Conservation (phyloP, 2,888 invertebrate species). For the Oscheius sp. region DNA sequence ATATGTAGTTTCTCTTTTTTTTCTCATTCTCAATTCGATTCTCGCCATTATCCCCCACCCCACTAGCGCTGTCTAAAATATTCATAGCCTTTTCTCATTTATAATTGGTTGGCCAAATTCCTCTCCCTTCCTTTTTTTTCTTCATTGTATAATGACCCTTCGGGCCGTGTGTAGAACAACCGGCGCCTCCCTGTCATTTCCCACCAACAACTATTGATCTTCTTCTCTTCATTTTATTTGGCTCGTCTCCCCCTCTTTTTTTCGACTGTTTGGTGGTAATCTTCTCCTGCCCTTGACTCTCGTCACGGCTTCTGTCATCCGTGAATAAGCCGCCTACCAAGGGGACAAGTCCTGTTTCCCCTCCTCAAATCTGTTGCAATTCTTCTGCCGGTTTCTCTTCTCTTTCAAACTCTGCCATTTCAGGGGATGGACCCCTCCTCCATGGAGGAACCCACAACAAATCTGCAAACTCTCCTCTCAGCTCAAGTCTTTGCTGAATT, state of each 20-base stretch:
- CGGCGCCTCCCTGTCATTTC: no score
- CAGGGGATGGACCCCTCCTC: constrained; percentile 11
- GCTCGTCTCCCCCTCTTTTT: constrained; percentile 43
- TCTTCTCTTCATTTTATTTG: constrained; percentile 42
- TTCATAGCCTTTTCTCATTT: not conserved
- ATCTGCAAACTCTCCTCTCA: constrained; percentile 23
- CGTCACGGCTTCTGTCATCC: constrained; percentile 11
- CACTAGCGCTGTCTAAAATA: not conserved
- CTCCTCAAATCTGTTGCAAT: not conserved
- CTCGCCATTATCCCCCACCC: not conserved
- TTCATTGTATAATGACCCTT: constrained; percentile 20
- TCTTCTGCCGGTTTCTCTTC: not conserved
- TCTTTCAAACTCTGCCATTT: not conserved
- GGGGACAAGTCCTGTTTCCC: constrained; percentile 1
- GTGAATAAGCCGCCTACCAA: constrained; percentile 18
- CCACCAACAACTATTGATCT: constrained; percentile 6
- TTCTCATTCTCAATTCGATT: not conserved
- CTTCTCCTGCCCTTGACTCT: constrained; percentile 28
- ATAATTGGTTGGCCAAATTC: not conserved
- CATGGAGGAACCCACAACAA: constrained; percentile 23
- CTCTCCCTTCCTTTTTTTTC: constrained; percentile 37
- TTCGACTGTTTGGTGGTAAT: constrained; percentile 38
- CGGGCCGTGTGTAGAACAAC: constrained; percentile 28
- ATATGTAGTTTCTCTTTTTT: not conserved
- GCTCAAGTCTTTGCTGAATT: constrained; percentile 33